Base-by-base conservation (phyloP, 1,140 invertebrate genomes). In the Aradophagus sp. region DNA sequence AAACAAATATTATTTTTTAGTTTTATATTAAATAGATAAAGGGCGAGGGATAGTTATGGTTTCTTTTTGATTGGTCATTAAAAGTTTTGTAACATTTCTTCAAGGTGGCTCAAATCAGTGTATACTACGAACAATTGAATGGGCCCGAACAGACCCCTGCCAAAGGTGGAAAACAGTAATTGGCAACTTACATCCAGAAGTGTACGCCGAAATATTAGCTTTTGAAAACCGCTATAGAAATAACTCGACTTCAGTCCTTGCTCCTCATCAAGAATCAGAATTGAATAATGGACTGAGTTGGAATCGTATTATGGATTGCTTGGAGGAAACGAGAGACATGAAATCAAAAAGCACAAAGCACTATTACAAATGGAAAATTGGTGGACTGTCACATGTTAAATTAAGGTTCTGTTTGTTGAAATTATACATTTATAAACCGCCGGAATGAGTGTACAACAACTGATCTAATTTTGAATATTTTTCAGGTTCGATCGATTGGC, bases 401-500 rank as follows among this genome's bases (percentile, higher is more conserved):
- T 87, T 98, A 1, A 90, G 62, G 62, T 31, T 2, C n/a, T 5
- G 4, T 31, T 31, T 11, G n/a, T 31, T 11, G 4, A 11, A 31
- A 31, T 6, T 31, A 6, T 31, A 11, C 5, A 31, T 31, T 5
- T 23, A 23, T 23, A 5, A n/a, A n/a, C n/a, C n/a, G n/a, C 8
- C 8, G 20, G 8, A 5, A 5, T 23, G 20, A 23, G 4, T 23
- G 4, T 23, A 5, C 4, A 5, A 5, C 20, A 23, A 5, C 8
- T 23, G 4, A 5, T 23, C 4, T 5, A 5, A 34, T 13, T 14
- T 34, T 4, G 14, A 34, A 34, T 17, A 1, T 39, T 39, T 23
- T 36, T 1, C 53, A 67, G 92, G 17, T 95, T 99, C 88, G 97
- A 99, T 86, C 89, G 97, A 35, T 86, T 99, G 32, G 92, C 95